phyloP scores from a whole-genome alignment of 2,888 invertebrate genomes.

The Dryomyza anilis region DNA sequence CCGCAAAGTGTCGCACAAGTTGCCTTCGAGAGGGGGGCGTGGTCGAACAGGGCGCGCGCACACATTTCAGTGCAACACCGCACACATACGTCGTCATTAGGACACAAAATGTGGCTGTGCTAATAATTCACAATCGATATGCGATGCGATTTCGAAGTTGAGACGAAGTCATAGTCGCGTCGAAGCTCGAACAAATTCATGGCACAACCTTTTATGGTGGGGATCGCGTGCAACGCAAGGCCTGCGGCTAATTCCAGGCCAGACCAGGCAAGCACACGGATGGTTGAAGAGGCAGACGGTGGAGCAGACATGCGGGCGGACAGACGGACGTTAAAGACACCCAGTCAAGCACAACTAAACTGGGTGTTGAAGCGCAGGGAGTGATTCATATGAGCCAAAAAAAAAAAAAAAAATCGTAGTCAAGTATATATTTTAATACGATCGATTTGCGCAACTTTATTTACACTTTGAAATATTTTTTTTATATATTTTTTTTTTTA shows the following conservation, averaged over 20 bases:
- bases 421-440: neutral
- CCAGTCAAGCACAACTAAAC: neutral
- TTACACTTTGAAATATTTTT: slow-evolving; percentile 32
- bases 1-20: slow-evolving; percentile 7
- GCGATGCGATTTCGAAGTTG: too few relatives aligned
- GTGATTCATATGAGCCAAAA: too few relatives aligned
- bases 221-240: slow-evolving; percentile 10
- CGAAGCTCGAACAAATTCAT: slow-evolving; percentile 18
- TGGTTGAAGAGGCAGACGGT: neutral
- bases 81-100: too few relatives aligned
- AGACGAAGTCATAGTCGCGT: too few relatives aligned
- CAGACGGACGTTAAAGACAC: neutral
- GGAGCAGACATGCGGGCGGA: neutral
- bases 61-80: too few relatives aligned
- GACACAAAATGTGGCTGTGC: slow-evolving; percentile 5
- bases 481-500: neutral
- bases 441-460: slow-evolving; percentile 39
- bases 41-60: too few relatives aligned
- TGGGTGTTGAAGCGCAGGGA: too few relatives aligned
- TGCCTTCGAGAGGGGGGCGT: too few relatives aligned
- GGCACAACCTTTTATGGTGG: neutral
- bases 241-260: slow-evolving; percentile 8
- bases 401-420: too few relatives aligned
- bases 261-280: neutral
- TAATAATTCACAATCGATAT: slow-evolving; percentile 25